A percentile compares a stretch with the other conserved stretches of the same genome.
Conservation (phyloP, 2,113 vertebrate species). For the Trematocara macrostoma region DNA sequence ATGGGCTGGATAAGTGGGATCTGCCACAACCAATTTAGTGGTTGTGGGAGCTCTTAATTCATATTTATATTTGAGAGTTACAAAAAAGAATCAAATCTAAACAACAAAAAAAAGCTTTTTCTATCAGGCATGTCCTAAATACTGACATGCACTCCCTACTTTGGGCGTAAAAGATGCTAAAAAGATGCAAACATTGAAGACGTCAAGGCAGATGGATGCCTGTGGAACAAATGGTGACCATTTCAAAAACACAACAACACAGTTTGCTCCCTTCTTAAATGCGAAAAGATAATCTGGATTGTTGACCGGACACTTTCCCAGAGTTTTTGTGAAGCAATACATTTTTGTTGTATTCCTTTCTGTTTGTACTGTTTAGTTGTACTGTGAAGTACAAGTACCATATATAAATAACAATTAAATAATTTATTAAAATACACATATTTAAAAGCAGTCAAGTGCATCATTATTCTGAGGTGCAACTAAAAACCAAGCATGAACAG, state of each 20-base stretch:
- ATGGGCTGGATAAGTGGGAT: background rate
- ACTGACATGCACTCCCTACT: background rate
- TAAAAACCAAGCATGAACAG: background rate
- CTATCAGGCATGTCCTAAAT: background rate
- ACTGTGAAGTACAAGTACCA: accelerated
- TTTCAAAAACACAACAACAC: background rate
- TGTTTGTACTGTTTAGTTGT: background rate
- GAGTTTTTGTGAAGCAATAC: background rate
- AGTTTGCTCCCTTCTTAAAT: background rate
- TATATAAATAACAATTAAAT: background rate
- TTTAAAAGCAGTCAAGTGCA: background rate
- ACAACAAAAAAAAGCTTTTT: accelerated
- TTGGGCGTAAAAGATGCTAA: background rate
- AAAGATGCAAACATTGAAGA: background rate
- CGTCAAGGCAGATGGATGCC: background rate
- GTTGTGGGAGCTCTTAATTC: background rate
- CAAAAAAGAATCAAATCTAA: background rate
- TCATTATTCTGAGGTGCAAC: background rate
- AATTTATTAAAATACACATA: background rate
- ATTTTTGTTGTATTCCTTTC: background rate
- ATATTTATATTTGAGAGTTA: background rate
- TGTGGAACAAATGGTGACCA: background rate
- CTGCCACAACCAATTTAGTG: background rate
- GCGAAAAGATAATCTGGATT: background rate
- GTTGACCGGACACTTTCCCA: background rate